Evolutionary conservation across 2,888 invertebrate genomes (phyloP), one percentile per base, ranked within the genome.

Genomic region (Eucera pruinosa): DNA sequence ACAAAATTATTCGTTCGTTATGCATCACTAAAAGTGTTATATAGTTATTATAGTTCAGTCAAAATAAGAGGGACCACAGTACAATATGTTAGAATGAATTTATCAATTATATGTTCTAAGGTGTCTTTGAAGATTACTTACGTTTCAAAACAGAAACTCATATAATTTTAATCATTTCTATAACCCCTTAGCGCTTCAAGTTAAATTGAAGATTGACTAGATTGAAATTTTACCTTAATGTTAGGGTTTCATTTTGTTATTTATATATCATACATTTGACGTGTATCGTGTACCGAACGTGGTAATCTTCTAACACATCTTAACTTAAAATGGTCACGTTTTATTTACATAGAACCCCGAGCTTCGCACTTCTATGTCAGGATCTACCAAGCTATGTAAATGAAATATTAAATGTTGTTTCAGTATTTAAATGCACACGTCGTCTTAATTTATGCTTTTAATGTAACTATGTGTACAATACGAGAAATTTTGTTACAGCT

Each of bases 51-150:
- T 78, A 84, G 70, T 87, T 85, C 70, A 86, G 78, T 85, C 78
- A 58, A 69, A 85, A 83, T 81, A 77, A 81, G 84, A 87, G 88
- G 88, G 87, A 89, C 87, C 88, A 87, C 81, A 81, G 61, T 85
- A 86, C 70, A 80, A 83, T 83, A 73, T 54, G 67, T 83, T 84
- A 82, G 76, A 73, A 71, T 65, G 62, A 74, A 84, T 79, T 73
- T 79, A 83, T 87, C 50, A 83, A 82, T 79, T 85, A 57, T 50
- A 73, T 54, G 64, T 48, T 75, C 13, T 47, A 41, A 77, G 25
- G 6, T 74, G 74, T 64, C 72, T 76, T 74, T 60, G 62, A 6
- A 76, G 76, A 76, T 81, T 78, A 76, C 39, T 67, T 71, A n/a
- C 25, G 30, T 73, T 69, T 48, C 23, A 67, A 61, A 13, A 9